These are phyloP conservation scores for Centropristis striata DNA, from an alignment of 2,113 vertebrate genomes.

Conservation along the genomic window DNA sequence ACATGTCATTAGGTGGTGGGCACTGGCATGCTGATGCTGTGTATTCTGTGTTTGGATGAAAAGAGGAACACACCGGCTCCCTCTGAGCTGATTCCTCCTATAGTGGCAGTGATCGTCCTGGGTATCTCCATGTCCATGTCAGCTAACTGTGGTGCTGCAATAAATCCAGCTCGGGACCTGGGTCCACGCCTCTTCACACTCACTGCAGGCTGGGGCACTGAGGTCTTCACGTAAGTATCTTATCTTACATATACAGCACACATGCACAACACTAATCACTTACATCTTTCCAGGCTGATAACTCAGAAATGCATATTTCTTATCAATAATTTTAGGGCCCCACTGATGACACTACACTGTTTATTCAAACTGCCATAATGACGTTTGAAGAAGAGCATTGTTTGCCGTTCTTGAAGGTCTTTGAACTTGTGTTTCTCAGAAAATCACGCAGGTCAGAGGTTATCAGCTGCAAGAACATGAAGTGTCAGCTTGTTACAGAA, in stretches of 20 bases:
- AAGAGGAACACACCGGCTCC: slow-evolving; percentile 85
- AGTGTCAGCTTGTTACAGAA: slow-evolving; percentile 9
- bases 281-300: not conserved
- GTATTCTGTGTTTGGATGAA: slow-evolving; percentile 85
- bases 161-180: slow-evolving; percentile 91
- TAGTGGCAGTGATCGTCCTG: slow-evolving; percentile 84
- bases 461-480: slow-evolving; percentile 25
- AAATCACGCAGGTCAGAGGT: not conserved
- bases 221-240: slow-evolving; percentile 87
- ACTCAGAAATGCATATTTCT: not conserved
- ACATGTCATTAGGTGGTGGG: slow-evolving; percentile 84
- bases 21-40: slow-evolving; percentile 84
- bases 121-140: slow-evolving; percentile 87
- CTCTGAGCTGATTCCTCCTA: slow-evolving; percentile 82
- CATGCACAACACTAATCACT: slow-evolving; percentile 1
- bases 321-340: not conserved
- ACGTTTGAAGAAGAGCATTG: not conserved
- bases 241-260: not conserved
- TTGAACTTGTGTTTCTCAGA: not conserved
- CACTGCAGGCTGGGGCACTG: slow-evolving; percentile 89
- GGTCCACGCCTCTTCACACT: slow-evolving; percentile 91
- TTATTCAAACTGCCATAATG: not conserved
- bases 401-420: not conserved
- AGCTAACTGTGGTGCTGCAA: slow-evolving; percentile 87
- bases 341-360: not conserved